Percentiles rank a stretch among this genome's conserved stretches.
Evolutionary conservation across 2,888 invertebrate genomes (phyloP).

Genomic region (Choristoneura rosaceana): DNA sequence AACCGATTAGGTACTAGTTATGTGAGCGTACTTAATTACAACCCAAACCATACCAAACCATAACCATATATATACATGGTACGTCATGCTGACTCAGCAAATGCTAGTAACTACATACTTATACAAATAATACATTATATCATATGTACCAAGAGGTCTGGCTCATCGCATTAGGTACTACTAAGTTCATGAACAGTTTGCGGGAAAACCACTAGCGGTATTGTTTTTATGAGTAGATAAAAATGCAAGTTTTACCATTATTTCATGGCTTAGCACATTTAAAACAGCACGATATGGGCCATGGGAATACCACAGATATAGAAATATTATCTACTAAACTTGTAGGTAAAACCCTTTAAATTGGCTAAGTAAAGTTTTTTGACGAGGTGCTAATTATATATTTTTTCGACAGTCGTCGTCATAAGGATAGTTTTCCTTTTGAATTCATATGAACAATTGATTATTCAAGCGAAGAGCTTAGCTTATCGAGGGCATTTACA

Average conservation of each 20-base stretch:
- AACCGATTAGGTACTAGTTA: background rate
- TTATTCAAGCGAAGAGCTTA: no score
- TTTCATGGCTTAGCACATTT: background rate
- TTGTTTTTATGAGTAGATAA: background rate
- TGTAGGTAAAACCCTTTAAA: no score
- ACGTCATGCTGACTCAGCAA: conserved; percentile 1
- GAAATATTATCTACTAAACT: no score
- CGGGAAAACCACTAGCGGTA: background rate
- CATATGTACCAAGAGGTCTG: background rate
- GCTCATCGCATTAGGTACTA: background rate
- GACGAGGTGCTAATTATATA: no score
- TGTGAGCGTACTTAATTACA: no score
- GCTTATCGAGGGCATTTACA: no score
- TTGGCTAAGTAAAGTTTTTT: no score
- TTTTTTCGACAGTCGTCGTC: no score
- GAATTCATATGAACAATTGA: no score
- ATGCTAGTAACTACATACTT: background rate
- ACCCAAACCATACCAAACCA: no score
- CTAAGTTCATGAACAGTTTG: background rate
- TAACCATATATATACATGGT: background rate
- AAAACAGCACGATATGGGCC: background rate
- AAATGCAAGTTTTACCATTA: background rate
- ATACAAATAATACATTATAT: background rate
- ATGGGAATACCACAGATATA: background rate
- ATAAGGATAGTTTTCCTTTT: no score